Conservation (phyloP, 1,140 invertebrate species). For the Hormaphis cornu region DNA sequence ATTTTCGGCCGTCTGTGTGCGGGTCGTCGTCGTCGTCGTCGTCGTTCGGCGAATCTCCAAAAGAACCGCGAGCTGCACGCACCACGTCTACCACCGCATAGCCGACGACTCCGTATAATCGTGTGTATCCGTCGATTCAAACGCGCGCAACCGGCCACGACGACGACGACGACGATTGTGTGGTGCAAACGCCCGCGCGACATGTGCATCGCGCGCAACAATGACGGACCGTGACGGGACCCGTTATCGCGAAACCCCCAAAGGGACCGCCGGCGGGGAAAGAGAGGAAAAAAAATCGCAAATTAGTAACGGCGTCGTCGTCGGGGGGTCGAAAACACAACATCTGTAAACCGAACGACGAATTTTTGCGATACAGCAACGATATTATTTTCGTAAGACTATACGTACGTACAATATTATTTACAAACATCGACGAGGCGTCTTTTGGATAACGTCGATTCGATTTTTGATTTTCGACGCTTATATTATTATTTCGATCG, state of each 20-base stretch:
- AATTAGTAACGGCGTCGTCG: constrained; percentile 20
- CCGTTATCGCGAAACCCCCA: not conserved
- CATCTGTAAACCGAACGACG: constrained; percentile 16
- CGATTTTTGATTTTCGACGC: too few species aligned
- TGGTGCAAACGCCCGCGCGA: not conserved
- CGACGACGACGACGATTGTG: too few species aligned
- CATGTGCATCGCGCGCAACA: constrained; percentile 24
- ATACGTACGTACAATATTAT: too few species aligned
- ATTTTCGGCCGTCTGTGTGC: not conserved
- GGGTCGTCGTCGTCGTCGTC: too few species aligned
- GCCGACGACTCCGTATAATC: too few species aligned
- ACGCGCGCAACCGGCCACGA: not conserved
- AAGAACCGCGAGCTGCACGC: not conserved
- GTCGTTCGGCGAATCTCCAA: not conserved
- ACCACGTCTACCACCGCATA: too few species aligned
- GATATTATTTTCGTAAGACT: too few species aligned
- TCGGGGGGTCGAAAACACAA: not conserved
- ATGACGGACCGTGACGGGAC: constrained; percentile 23
- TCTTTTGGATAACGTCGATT: too few species aligned
- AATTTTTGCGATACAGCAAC: not conserved
- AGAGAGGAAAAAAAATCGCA: constrained; percentile 8
- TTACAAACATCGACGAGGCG: too few species aligned
- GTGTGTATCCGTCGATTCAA: not conserved
- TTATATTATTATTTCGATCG: too few species aligned
- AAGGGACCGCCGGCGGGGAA: constrained; percentile 7